phyloP scores from a whole-genome alignment of 2,888 invertebrate species.

The Beris morrisii region DNA sequence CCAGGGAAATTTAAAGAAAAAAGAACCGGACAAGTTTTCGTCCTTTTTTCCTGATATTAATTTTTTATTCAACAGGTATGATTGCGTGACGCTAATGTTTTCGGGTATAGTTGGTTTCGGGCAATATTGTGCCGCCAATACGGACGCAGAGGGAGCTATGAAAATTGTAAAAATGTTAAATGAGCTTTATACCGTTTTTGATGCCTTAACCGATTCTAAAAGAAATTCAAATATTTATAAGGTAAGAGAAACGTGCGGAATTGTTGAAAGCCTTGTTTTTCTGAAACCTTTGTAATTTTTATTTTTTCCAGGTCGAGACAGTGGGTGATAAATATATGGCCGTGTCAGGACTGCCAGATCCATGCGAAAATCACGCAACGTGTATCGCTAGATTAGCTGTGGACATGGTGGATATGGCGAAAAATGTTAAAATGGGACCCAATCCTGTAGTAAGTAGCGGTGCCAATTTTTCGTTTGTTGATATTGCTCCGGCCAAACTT shows the following conservation, averaged over 20 bases:
- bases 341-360: constrained; percentile 91
- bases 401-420: constrained; percentile 94
- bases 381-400: constrained; percentile 88
- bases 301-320: constrained; percentile 79
- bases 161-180: constrained; percentile 94
- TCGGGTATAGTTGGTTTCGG: constrained; percentile 93
- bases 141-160: constrained; percentile 92
- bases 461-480: not conserved
- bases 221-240: constrained; percentile 93
- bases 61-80: constrained; percentile 64
- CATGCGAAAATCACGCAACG: constrained; percentile 84
- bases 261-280: constrained; percentile 1
- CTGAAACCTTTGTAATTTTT: not conserved
- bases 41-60: too few relatives aligned
- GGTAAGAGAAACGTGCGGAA: constrained; percentile 59
- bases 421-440: constrained; percentile 83
- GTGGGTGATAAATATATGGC: constrained; percentile 99
- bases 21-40: too few relatives aligned
- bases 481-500: not conserved
- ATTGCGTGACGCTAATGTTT: constrained; percentile 89
- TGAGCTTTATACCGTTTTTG: constrained; percentile 90
- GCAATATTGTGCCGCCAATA: constrained; percentile 85
- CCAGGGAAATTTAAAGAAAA: constrained; percentile 9
- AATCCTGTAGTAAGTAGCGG: constrained; percentile 76
- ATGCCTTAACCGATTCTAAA: constrained; percentile 88